Evolutionary conservation across 92 coral and sea anemone genomes (phyloP).

Genomic region (Porites lobata): DNA sequence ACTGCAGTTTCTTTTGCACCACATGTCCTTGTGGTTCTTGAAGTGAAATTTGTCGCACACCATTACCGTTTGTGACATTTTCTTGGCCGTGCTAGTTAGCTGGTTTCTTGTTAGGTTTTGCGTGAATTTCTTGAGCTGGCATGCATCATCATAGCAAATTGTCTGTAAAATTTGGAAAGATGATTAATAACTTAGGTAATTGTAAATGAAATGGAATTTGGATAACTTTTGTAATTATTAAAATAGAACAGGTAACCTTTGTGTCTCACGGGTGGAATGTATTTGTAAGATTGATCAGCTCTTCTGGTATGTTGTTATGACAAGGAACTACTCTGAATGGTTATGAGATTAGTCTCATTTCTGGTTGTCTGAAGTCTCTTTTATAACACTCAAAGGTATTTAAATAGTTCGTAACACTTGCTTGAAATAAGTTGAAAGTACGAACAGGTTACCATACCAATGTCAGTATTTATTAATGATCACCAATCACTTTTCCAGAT

Average conservation of each 20-base stretch:
- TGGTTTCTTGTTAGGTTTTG: neutral
- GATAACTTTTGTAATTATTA: too few species aligned
- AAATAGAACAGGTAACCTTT: too few species aligned
- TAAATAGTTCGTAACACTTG: neutral
- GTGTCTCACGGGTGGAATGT: too few species aligned
- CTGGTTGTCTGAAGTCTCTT: neutral
- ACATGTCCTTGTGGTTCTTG: neutral
- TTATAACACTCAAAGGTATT: neutral
- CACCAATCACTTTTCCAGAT: too few species aligned
- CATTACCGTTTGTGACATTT: neutral
- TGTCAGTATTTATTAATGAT: neutral
- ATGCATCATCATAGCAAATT: neutral
- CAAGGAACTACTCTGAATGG: too few species aligned
- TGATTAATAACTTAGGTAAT: too few species aligned
- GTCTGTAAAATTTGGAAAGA: too few species aligned
- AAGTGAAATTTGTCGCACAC: neutral
- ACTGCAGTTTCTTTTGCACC: slow-evolving; percentile 3
- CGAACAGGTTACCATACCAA: neutral
- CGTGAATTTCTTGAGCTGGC: neutral
- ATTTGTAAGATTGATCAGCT: too few species aligned
- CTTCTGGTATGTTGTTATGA: too few species aligned
- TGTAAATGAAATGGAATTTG: too few species aligned
- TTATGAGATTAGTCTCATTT: too few species aligned
- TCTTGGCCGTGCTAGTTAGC: neutral
- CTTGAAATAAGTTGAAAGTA: neutral